Conservation (phyloP, 2,113 vertebrate genomes). For the Zapornia atra region DNA sequence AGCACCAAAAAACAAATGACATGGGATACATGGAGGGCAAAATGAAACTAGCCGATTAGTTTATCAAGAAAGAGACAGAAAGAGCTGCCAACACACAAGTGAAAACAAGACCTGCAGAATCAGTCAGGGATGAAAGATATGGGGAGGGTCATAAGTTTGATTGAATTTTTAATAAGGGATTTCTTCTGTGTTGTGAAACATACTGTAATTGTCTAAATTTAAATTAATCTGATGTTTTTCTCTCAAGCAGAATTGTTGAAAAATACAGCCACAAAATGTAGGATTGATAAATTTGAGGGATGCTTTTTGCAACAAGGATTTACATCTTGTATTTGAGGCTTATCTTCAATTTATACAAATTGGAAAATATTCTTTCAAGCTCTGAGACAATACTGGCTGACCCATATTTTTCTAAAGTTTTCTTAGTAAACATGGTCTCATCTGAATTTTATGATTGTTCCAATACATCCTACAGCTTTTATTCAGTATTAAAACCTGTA, state of each 20-base stretch:
- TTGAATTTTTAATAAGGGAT: conserved; percentile 27
- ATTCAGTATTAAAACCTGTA: conserved; percentile 2
- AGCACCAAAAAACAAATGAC: neutral
- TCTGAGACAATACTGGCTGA: neutral
- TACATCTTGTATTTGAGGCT: neutral
- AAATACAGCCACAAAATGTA: neutral
- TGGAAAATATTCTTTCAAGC: neutral
- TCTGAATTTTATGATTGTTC: neutral
- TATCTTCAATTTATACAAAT: neutral
- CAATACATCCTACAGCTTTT: neutral
- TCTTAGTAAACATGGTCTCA: neutral
- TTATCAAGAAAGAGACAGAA: neutral
- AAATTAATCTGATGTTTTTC: conserved; percentile 15
- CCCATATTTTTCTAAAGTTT: neutral
- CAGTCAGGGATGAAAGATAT: neutral
- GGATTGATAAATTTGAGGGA: neutral
- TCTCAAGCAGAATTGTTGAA: conserved; percentile 44
- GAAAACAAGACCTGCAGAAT: neutral
- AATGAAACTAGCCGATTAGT: neutral
- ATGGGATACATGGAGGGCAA: neutral
- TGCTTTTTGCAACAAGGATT: neutral
- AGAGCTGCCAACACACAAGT: conserved; percentile 9
- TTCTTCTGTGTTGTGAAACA: conserved; percentile 27
- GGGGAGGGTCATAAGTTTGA: neutral
- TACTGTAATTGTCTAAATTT: conserved; percentile 32